Evolutionary conservation across 2,113 vertebrate species (phyloP).

Genomic region (Sinocyclocheilus maitianheensis): DNA sequence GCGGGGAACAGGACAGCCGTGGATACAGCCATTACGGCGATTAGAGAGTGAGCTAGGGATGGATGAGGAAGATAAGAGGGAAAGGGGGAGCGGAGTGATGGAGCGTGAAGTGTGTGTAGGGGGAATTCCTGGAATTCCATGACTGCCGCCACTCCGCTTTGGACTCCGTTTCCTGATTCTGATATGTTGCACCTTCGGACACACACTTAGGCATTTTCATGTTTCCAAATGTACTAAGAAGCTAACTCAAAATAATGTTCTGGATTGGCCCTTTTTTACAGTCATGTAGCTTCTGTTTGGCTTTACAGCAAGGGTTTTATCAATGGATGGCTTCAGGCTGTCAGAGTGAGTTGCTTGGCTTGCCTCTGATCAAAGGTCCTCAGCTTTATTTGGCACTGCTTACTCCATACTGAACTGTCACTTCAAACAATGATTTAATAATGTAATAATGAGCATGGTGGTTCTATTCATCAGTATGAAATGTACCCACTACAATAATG

Average conservation of each 20-base stretch:
- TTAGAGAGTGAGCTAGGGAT: conserved; percentile 58
- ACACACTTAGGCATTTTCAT: background rate
- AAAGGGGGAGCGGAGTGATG: conserved; percentile 37
- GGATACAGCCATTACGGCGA: conserved; percentile 62
- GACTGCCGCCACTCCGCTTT: conserved; percentile 65
- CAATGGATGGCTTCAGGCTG: conserved; percentile 17
- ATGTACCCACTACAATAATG: background rate
- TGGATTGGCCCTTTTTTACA: background rate
- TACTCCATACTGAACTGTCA: conserved; percentile 15
- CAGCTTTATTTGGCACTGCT: conserved; percentile 16
- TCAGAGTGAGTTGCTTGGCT: background rate
- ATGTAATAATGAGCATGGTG: conserved; percentile 8
- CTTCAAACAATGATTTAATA: conserved; percentile 21
- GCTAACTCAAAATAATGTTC: background rate
- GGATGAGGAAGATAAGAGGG: conserved; percentile 66
- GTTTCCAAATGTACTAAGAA: background rate
- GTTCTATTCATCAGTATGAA: conserved; percentile 13
- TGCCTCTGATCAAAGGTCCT: conserved; percentile 21
- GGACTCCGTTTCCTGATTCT: conserved; percentile 60
- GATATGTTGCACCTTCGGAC: too few relatives aligned
- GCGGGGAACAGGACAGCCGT: background rate
- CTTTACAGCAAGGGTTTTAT: conserved; percentile 11
- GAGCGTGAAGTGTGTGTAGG: conserved; percentile 71
- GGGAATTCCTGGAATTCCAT: conserved; percentile 77
- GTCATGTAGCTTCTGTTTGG: background rate